phyloP scores from a whole-genome alignment of 2,113 vertebrate genomes.

The Calypte anna region DNA sequence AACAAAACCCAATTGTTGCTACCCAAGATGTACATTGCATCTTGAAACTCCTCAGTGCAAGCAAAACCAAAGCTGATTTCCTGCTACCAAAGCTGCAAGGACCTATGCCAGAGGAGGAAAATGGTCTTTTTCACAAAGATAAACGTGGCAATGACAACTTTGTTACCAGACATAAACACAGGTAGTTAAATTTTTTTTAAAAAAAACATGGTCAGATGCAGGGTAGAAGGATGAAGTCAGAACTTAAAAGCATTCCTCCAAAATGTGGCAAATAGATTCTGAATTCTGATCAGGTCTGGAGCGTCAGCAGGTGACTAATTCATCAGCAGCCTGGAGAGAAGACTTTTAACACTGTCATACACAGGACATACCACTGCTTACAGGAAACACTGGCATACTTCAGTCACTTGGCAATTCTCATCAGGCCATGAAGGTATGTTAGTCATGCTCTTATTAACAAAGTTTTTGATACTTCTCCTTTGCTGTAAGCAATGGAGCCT shows the following conservation, averaged over 20 bases:
- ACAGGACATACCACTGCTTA: background rate
- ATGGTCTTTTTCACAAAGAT: background rate
- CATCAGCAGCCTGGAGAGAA: slow-evolving; percentile 20
- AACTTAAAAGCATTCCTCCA: slow-evolving; percentile 44
- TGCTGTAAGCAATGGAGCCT: background rate
- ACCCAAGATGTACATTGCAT: background rate
- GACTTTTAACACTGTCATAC: background rate
- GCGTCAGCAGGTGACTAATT: background rate
- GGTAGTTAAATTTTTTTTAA: background rate
- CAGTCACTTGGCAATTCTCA: slow-evolving; percentile 28
- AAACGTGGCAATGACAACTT: slow-evolving; percentile 16
- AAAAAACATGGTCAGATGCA: background rate
- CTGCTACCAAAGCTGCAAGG: slow-evolving; percentile 12
- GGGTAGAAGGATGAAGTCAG: background rate
- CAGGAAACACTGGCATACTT: background rate
- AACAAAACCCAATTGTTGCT: background rate
- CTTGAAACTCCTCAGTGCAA: background rate
- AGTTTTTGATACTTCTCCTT: slow-evolving; percentile 7
- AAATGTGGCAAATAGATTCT: slow-evolving; percentile 43
- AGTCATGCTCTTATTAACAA: background rate
- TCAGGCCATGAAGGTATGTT: slow-evolving; percentile 6
- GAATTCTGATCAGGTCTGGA: background rate
- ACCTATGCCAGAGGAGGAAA: background rate
- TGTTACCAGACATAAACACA: background rate
- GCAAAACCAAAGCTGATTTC: background rate